Base-by-base conservation (phyloP, 2,888 invertebrate genomes). In the Carpatolechia fugitivella region DNA sequence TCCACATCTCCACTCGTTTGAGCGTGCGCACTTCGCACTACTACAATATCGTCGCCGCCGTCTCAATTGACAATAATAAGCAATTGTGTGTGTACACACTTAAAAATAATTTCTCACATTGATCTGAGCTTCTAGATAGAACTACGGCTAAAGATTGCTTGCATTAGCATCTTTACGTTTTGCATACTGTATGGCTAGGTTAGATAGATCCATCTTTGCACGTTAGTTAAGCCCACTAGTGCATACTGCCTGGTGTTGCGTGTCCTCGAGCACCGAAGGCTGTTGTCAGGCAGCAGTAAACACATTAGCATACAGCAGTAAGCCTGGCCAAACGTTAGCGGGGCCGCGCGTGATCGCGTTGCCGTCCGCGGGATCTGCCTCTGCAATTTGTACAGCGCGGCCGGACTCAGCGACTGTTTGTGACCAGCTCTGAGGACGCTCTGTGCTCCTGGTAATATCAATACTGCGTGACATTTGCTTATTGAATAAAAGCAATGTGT, bases 261-360 rank as follows among this genome's bases (percentile, higher is more conserved):
- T 36, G 50, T 62, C 61, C 56, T 58, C 63, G 55, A 24, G 6
- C 24, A 24, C 24, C 6, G 24, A 24, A 24, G 54, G 53, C 52
- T 76, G 67, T 84, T 76, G 76, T 76, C 72, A 77, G 62, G 76
- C 60, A 60, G 62, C 62, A 63, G 69, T 80, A 85, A 87, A 84
- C 83, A 87, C 82, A 86, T 87, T 86, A 86, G 85, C 80, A 82
- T 75, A 80, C 78, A 76, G 70, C 70, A 60, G 74, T 85, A 88
- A 73, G 73, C 85, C 76, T 82, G 69, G 70, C 70, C 84, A 87
- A 86, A 84, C 85, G 74, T n/a, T 71, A 60, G 73, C 75, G 65
- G 66, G 69, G 73, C 61, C 74, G 88, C 79, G 81, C 89, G 89
- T 87, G 89, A 76, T 77, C 70, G 70, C 62, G 63, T 67, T 67